Evolutionary conservation across 23 tunicate genomes (phyloP), one percentile per base, ranked within the genome.

Genomic region (Trididemnum nubilum): DNA sequence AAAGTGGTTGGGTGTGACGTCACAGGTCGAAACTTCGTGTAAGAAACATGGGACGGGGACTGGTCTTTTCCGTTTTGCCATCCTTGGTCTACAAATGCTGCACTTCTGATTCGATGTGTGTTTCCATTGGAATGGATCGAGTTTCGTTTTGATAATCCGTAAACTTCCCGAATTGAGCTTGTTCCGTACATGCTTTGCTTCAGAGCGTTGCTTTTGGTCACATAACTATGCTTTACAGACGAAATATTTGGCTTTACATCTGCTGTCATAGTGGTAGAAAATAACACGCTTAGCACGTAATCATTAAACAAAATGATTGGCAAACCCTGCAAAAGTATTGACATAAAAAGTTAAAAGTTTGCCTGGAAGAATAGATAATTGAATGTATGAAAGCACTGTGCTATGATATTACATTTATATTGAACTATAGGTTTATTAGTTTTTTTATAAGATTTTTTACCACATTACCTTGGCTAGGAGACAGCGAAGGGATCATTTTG

Each of bases 1-100:
- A 84, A 78, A 72, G 90, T 67, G n/a, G 83, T 67, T 0, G 87
- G 87, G 35, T 85, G 77, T 51, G 90, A 85, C 79, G 90, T 78
- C 79, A 85, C 90, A 1, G 90, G 90, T 4, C 83, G 71, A 57
- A 85, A 85, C 32, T 71, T 71, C 25, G 86, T 70, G 35, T 70
- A 82, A 1, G 69, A 30, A 44, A 70, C 78, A 0, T 82, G 86
- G 3, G 23, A 12, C 28, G 23, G 24, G 2, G 66, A 2, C 2
- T 52, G 81, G 4, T 52, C 67, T n/a, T 82, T 82, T 28, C 21
- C 21, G 7, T 3, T 9, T 31, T 67, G 74, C 18, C 38, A 12
- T 3, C 22, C 38, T 33, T 33, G 74, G 22, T 83, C 87, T 2
- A 67, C 36, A 19, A 59, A 23, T 0, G 60, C 70, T 21, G 88